phyloP scores from a whole-genome alignment of 2,888 invertebrate genomes.

The Protonemura montana region DNA sequence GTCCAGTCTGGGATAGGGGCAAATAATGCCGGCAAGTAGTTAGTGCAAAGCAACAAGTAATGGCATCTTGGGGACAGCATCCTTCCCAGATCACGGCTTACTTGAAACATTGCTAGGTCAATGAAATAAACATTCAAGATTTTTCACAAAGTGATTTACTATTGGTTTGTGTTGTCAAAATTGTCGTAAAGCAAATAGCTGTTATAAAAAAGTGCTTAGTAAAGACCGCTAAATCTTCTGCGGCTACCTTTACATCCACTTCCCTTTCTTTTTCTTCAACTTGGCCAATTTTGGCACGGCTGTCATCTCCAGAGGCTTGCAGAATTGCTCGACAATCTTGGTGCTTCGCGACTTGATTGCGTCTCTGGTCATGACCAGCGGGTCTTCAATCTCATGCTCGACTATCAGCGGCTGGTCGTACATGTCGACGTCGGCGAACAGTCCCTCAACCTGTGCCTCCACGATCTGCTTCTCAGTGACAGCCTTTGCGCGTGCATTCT shows the following conservation, averaged over 20 bases:
- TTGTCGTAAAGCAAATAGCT: background rate
- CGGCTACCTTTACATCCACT: background rate
- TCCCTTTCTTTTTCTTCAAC: conserved; percentile 29
- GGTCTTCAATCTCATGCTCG: conserved; percentile 64
- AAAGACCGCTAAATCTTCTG: background rate
- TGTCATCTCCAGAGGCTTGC: background rate
- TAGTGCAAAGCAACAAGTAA: background rate
- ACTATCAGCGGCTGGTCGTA: conserved; percentile 53
- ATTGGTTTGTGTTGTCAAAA: background rate
- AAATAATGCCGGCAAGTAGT: background rate
- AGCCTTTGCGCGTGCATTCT: conserved; percentile 28
- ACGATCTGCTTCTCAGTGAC: conserved; percentile 27
- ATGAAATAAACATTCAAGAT: background rate
- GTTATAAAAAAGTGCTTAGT: conserved; percentile 7
- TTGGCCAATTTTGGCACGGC: background rate
- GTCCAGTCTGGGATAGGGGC: too few relatives aligned
- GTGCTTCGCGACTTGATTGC: conserved; percentile 64
- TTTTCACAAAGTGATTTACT: background rate
- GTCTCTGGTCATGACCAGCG: conserved; percentile 63
- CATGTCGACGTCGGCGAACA: conserved; percentile 56
- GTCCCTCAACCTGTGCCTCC: background rate
- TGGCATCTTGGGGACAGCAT: background rate
- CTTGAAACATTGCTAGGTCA: too few relatives aligned
- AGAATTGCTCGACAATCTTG: conserved; percentile 61
- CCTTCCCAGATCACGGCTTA: too few relatives aligned